These are phyloP conservation scores for Tetranychus cinnabarinus DNA, from an alignment of 1,140 invertebrate species.

Conservation along the genomic window DNA sequence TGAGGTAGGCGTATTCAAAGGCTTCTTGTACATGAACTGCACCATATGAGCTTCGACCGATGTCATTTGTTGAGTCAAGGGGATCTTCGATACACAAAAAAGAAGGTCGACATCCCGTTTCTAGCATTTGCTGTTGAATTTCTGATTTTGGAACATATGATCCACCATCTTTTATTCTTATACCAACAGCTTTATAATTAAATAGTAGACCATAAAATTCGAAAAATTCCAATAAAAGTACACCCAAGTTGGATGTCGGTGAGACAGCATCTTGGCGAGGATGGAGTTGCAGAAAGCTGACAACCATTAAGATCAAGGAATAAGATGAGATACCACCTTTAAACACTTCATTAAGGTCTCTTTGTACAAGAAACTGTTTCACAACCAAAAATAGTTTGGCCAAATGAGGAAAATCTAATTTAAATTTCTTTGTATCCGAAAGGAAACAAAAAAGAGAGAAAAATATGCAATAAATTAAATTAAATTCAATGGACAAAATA, in stretches of 20 bases:
- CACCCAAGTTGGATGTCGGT: slow-evolving; percentile 52
- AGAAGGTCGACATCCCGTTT: slow-evolving; percentile 60
- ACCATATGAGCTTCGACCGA: slow-evolving; percentile 87
- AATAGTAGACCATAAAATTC: slow-evolving; percentile 89
- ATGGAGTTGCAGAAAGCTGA: slow-evolving; percentile 76
- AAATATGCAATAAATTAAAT: not conserved
- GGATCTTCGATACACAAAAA: slow-evolving; percentile 93
- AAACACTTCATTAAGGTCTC: slow-evolving; percentile 96
- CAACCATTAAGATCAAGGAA: slow-evolving; percentile 89
- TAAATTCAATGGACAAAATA: no score
- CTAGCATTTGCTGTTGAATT: slow-evolving; percentile 68
- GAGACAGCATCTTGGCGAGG: slow-evolving; percentile 33
- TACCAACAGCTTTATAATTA: slow-evolving; percentile 84
- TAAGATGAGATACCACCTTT: slow-evolving; percentile 97
- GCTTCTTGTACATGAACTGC: slow-evolving; percentile 65
- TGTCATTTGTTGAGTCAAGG: slow-evolving; percentile 54
- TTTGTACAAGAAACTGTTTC: slow-evolving; percentile 87
- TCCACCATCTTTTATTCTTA: slow-evolving; percentile 77
- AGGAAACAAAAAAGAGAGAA: not conserved
- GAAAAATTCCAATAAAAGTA: slow-evolving; percentile 88
- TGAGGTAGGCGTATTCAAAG: slow-evolving; percentile 80
- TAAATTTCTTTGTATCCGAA: slow-evolving; percentile 18
- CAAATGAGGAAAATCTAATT: slow-evolving; percentile 46
- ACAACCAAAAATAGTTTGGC: slow-evolving; percentile 83
- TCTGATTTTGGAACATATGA: slow-evolving; percentile 85